Base-by-base conservation (phyloP, 2,113 vertebrate species). In the Petaurus breviceps region DNA sequence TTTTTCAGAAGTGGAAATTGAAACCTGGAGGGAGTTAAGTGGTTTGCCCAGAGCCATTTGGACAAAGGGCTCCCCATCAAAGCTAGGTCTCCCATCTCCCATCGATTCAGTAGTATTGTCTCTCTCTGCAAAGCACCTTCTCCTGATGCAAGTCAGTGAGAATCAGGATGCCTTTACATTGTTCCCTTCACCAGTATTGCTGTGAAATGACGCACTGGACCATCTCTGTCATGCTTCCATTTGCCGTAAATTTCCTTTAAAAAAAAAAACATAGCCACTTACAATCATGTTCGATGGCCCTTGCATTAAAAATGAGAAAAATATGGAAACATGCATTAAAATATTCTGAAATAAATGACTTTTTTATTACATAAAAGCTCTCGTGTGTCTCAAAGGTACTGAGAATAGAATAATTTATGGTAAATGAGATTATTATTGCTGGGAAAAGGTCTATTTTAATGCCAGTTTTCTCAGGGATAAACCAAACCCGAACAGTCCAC, bases 391-490 rank as follows among this genome's bases (percentile, higher is more conserved):
- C 98, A 61, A 97, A 98, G 97, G 94, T 98, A 98, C 96, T 95
- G 97, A 98, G 97, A 98, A 98, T 97, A 98, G 97, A 98, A 98
- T 98, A 98, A 98, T 98, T 98, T 98, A 98, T 98, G 97, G 97
- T 98, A 98, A 99, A 98, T 98, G 94, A 98, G 97, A 98, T 98
- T 98, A 98, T 98, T 98, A 97, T 97, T 99, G 97, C 98, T 98
- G 97, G 98, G 98, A 99, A 99, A 98, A 98, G 97, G 97, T 97
- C 95, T 95, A 96, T 98, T 97, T 98, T 98, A 98, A 98, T 97
- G 97, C 94, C 97, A 96, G 93, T 97, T 98, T 98, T 98, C 96
- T 97, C 96, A 94, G 93, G 98, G 97, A 97, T 97, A 98, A 98
- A 98, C 5, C 90, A 98, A 98, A 98, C 92, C 77, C 89, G 77